Base-by-base conservation (phyloP, 2,888 invertebrate genomes). In the Ferrisia virgata region DNA sequence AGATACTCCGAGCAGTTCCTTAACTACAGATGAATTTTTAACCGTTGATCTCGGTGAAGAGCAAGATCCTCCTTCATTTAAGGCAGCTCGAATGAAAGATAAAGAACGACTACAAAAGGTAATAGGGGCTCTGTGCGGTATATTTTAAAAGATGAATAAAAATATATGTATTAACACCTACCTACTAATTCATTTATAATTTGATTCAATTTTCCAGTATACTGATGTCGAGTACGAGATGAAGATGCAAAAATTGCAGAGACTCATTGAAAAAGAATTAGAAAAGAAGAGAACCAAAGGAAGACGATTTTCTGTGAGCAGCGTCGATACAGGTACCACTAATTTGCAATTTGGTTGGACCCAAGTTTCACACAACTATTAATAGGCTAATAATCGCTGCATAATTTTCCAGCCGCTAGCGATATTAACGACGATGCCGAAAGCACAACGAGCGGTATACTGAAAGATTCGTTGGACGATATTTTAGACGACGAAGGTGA, bases 1-100 rank as follows among this genome's bases (percentile, higher is more conserved):
- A 0, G 96, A 97, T 87, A 99, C 99, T 0, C 97, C 99, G 0
- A 97, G 98, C 13, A 96, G 98, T 87, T 93, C 94, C 9, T 90
- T 99, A 82, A 98, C 99, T 0, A 90, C 98, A 33, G 98, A 99
- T 87, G 98, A 99, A 90, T 99, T 99, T 88, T 95, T 97, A 93
- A 95, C 94, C 0, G 96, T 99, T 0, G 98, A 99, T 88, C 90
- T 99, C 86, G 98, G 98, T 88, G 96, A 97, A 87, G 97, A 97
- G 87, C 96, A 96, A 18, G 98, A 98, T 89, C 97, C 98, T 9
- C 98, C 98, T 0, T 95, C 96, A 1, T 99, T 97, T 88, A 96
- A 96, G 88, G 94, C 94, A 0, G 96, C 97, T 0, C 92, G 97
- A 84, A 94, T 94, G 87, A 94, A 95, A 87, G 97, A 97, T 88